Percentiles rank a stretch among this genome's conserved stretches.
phyloP scores from a whole-genome alignment of 2,113 vertebrate species.

The Eptesicus fuscus region DNA sequence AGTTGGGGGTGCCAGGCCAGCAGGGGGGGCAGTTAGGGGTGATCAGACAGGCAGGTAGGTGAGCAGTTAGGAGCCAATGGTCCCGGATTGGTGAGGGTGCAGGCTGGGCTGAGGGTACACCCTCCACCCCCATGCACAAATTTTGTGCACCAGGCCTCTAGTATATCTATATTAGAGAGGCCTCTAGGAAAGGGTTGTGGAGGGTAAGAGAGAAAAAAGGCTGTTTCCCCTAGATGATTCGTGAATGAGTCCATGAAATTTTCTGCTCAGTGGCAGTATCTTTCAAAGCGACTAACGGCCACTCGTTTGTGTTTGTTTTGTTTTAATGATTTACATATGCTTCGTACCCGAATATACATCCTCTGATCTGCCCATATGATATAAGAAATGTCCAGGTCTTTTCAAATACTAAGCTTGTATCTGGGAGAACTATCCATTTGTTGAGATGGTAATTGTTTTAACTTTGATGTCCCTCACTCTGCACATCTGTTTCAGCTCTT shows the following conservation, averaged over 20 bases:
- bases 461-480: slow-evolving; percentile 64
- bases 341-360: background rate
- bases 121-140: too few relatives aligned
- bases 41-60: too few relatives aligned
- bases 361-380: background rate
- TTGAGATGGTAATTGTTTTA: slow-evolving; percentile 59
- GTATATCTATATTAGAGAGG: background rate
- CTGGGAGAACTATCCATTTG: slow-evolving; percentile 37
- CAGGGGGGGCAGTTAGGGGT: too few relatives aligned
- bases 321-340: slow-evolving; percentile 33
- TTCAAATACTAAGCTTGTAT: slow-evolving; percentile 14
- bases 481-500: slow-evolving; percentile 71
- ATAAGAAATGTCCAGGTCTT: slow-evolving; percentile 14
- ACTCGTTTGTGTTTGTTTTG: background rate
- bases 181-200: background rate
- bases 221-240: background rate
- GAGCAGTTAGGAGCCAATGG: too few relatives aligned
- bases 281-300: slow-evolving; percentile 18
- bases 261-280: background rate
- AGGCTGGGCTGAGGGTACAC: too few relatives aligned
- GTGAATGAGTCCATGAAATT: background rate
- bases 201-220: background rate
- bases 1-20: too few relatives aligned
- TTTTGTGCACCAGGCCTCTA: too few relatives aligned
- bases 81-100: too few relatives aligned